Conservation (phyloP, 2,888 invertebrate genomes). For the Colletes collaris region DNA sequence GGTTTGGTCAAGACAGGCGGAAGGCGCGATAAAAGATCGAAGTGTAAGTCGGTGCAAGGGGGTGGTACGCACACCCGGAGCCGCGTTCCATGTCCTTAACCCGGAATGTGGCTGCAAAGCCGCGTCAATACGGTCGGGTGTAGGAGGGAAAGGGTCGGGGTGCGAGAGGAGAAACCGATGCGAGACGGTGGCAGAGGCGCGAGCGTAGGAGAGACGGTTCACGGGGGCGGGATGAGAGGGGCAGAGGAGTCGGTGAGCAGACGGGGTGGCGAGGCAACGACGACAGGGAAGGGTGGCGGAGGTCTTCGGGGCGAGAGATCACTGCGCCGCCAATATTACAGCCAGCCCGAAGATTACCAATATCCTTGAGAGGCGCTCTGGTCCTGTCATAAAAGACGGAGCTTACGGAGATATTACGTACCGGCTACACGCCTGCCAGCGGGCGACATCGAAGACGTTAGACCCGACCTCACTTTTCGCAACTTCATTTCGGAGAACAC, state of each 20-base stretch:
- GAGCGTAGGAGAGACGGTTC: conserved; percentile 60
- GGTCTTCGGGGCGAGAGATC: conserved; percentile 79
- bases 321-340: conserved; percentile 82
- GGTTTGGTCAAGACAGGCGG: neutral
- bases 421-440: conserved; percentile 63
- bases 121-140: conserved; percentile 78
- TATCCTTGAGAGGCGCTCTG: conserved; percentile 82
- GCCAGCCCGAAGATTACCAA: conserved; percentile 82
- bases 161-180: conserved; percentile 25
- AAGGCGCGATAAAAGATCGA: conserved; percentile 30
- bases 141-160: conserved; percentile 63
- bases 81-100: conserved; percentile 70
- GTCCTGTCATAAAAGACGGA: conserved; percentile 82
- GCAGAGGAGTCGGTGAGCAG: conserved; percentile 41
- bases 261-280: conserved; percentile 40
- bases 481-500: conserved; percentile 79
- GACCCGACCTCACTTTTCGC: conserved; percentile 75
- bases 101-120: conserved; percentile 77
- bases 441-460: conserved; percentile 58
- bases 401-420: conserved; percentile 82
- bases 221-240: conserved; percentile 45
- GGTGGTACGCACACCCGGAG: conserved; percentile 32
- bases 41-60: neutral
- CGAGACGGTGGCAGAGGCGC: conserved; percentile 47
- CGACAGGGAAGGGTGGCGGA: conserved; percentile 44